These are phyloP conservation scores for Cariama cristata DNA, from an alignment of 2,113 vertebrate genomes.

Conservation along the genomic window DNA sequence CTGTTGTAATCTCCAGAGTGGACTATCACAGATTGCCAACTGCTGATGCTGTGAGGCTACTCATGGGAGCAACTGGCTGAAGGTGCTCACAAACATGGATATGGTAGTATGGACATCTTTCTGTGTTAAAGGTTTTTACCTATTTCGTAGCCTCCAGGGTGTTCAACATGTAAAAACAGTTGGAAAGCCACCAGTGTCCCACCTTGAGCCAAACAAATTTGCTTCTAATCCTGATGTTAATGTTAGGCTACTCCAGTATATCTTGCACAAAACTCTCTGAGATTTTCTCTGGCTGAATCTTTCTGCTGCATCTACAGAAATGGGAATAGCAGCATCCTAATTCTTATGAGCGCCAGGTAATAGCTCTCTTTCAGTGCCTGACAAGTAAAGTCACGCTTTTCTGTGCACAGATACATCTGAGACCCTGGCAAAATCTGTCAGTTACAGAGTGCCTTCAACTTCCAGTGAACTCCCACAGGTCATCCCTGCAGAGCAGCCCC, in stretches of 20 bases:
- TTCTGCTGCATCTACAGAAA: not conserved
- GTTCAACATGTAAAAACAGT: not conserved
- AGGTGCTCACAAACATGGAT: not conserved
- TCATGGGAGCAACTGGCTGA: not conserved
- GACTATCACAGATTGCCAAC: not conserved
- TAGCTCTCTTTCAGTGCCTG: not conserved
- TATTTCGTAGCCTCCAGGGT: not conserved
- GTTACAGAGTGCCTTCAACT: not conserved
- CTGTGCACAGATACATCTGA: not conserved
- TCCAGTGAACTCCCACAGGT: not conserved
- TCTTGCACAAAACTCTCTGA: not conserved
- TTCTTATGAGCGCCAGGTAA: not conserved
- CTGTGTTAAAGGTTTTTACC: not conserved
- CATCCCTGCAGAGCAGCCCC: not conserved
- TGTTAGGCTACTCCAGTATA: not conserved
- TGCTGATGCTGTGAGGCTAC: not conserved
- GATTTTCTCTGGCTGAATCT: not conserved
- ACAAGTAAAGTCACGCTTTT: not conserved
- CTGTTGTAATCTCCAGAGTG: not conserved
- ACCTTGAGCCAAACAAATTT: not conserved
- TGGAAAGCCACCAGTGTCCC: not conserved
- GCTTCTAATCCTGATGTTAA: not conserved
- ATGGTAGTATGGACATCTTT: not conserved
- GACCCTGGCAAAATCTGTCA: not conserved
- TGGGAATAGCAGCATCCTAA: not conserved